Conservation (phyloP, 2,888 invertebrate genomes). For the Kryphioiulus occultus region DNA sequence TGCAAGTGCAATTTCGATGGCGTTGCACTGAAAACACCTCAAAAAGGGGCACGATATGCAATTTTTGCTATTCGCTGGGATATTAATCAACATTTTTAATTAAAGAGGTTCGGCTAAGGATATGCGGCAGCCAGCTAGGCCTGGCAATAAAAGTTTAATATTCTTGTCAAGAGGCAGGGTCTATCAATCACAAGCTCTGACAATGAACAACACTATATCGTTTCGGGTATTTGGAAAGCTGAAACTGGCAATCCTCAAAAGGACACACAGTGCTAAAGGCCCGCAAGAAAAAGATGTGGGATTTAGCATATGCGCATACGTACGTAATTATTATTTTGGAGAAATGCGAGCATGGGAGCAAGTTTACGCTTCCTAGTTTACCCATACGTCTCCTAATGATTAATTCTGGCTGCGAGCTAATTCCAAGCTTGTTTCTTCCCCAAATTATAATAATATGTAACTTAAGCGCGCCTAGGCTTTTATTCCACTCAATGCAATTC, state of each 20-base stretch:
- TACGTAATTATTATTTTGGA: not conserved
- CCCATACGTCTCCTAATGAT: conserved; percentile 25
- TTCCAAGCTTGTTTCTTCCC: conserved; percentile 35
- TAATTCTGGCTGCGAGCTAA: conserved; percentile 40
- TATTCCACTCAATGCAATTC: conserved; percentile 37
- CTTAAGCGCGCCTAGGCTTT: conserved; percentile 21
- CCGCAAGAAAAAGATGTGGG: not conserved
- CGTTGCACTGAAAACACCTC: not conserved
- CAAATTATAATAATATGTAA: conserved; percentile 40
- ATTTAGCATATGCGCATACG: not conserved
- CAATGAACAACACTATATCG: conserved; percentile 17
- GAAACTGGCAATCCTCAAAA: conserved; percentile 31
- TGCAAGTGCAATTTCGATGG: not conserved
- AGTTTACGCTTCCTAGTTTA: conserved; percentile 16
- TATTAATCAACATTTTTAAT: conserved; percentile 39
- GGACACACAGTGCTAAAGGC: conserved; percentile 24
- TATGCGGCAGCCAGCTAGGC: not conserved
- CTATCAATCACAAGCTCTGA: conserved; percentile 18
- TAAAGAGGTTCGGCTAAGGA: not conserved
- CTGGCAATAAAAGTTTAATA: conserved; percentile 18
- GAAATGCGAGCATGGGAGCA: not conserved
- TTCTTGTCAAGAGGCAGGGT: conserved; percentile 39
- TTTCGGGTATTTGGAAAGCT: conserved; percentile 1
- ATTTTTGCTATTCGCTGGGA: conserved; percentile 6
- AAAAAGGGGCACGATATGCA: not conserved